Evolutionary conservation across 1,140 invertebrate genomes (phyloP).

Genomic region (Pectinophora gossypiella): DNA sequence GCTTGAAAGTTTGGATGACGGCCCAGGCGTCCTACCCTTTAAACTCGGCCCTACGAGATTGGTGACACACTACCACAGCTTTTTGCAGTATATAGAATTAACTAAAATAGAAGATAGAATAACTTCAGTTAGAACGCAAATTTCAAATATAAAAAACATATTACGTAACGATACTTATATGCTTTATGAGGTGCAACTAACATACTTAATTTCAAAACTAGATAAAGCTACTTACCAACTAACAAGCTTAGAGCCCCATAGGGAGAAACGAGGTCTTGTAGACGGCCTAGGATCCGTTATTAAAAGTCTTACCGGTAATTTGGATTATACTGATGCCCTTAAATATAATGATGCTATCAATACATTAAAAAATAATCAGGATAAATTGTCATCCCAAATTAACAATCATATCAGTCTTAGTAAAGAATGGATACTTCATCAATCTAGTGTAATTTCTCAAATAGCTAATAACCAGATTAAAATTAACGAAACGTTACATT

Average conservation of each 20-base stretch:
- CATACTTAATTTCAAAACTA: not conserved
- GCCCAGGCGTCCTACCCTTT: not conserved
- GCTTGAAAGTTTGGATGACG: not conserved
- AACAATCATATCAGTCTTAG: constrained; percentile 3
- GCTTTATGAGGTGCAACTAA: not conserved
- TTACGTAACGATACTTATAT: not conserved
- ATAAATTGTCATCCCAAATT: not conserved
- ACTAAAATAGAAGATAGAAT: constrained; percentile 1
- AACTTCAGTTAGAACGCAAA: not conserved
- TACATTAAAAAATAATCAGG: not conserved
- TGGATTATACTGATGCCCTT: not conserved
- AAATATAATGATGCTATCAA: not conserved
- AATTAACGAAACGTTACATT: no score
- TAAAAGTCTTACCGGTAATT: constrained; percentile 6
- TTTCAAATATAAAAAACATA: not conserved
- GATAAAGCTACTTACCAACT: not conserved
- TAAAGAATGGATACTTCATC: constrained; percentile 1
- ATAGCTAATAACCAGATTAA: not conserved
- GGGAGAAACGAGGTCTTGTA: constrained; percentile 1
- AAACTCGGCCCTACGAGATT: constrained; percentile 4
- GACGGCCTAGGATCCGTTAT: constrained; percentile 1
- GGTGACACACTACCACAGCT: not conserved
- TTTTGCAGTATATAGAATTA: constrained; percentile 5
- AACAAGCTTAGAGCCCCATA: not conserved
- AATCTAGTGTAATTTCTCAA: not conserved